Base-by-base conservation (phyloP, 2,113 vertebrate species). In the Polyodon spathula region DNA sequence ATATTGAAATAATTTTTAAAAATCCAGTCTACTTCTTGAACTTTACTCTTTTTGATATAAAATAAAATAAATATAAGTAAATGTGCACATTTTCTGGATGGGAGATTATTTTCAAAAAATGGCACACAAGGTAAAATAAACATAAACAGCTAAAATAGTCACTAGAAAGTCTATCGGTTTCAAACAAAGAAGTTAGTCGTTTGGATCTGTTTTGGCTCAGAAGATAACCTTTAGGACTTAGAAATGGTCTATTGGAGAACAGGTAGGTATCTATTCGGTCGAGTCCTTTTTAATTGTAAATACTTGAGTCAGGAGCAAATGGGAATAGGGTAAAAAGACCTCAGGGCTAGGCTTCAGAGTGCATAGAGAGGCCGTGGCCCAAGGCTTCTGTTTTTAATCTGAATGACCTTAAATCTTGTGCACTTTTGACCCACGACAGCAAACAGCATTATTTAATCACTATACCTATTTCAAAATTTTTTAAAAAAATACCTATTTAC, bases 351-450 rank as follows among this genome's bases (percentile, higher is more conserved):
- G 72, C 69, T 71, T 65, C 37, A 72, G 72, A 78, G 68, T 65
- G 44, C 58, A 77, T 71, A 69, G 72, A 57, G 65, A 73, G 73
- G 83, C 76, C 4, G 46, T 60, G 61, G 68, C 73, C 75, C 68
- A 14, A 43, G 76, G 77, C 71, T 68, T 68, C 27, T 50, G 12
- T 78, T 73, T 79, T 79, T 81, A 78, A 74, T 76, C 73, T 43
- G 72, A 52, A 63, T 77, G 80, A 81, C 75, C 76, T 72, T 66
- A 73, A 65, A 68, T 66, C 73, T 82, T 56, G 54, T 76, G 66
- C 58, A 69, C 68, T 78, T 72, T 70, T 86, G 86, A 86, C 81
- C 82, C 81, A 74, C 76, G 81, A 81, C 79, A 78, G 77, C 68
- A 75, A 76, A 74, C 74, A 73, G 81, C 81, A 70, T 88, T 80